phyloP scores from a whole-genome alignment of 2,797 vertebrate genomes.

The Coluber constrictor region DNA sequence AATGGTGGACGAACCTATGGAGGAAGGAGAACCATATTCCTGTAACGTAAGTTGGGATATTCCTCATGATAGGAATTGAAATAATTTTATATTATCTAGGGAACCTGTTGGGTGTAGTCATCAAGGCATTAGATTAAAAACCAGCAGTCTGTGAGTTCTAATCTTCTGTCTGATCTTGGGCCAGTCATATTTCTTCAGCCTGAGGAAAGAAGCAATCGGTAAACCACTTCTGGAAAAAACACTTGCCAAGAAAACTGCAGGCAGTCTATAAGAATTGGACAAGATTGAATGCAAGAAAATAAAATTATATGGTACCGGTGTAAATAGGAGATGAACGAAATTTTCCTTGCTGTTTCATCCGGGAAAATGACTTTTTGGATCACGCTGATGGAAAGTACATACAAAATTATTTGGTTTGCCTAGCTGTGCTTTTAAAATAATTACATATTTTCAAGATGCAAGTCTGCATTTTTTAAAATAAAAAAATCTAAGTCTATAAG shows the following conservation, averaged over 20 bases:
- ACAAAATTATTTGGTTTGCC: background rate
- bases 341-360: background rate
- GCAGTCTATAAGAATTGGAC: background rate
- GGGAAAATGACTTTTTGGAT: background rate
- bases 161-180: background rate
- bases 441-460: background rate
- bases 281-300: background rate
- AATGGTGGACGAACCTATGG: slow-evolving; percentile 96
- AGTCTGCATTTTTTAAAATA: background rate
- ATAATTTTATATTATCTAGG: background rate
- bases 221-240: background rate
- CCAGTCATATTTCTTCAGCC: background rate
- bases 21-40: slow-evolving; percentile 88
- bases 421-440: background rate
- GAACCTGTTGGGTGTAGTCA: background rate
- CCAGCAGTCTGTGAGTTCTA: background rate
- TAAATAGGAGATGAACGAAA: background rate
- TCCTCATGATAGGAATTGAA: background rate
- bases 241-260: background rate
- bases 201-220: background rate
- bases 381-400: background rate
- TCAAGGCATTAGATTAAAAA: background rate
- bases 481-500: background rate
- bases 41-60: slow-evolving; percentile 77
- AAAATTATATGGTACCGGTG: background rate